These are phyloP conservation scores for Chionis minor DNA, from an alignment of 2,113 vertebrate genomes.

Conservation along the genomic window DNA sequence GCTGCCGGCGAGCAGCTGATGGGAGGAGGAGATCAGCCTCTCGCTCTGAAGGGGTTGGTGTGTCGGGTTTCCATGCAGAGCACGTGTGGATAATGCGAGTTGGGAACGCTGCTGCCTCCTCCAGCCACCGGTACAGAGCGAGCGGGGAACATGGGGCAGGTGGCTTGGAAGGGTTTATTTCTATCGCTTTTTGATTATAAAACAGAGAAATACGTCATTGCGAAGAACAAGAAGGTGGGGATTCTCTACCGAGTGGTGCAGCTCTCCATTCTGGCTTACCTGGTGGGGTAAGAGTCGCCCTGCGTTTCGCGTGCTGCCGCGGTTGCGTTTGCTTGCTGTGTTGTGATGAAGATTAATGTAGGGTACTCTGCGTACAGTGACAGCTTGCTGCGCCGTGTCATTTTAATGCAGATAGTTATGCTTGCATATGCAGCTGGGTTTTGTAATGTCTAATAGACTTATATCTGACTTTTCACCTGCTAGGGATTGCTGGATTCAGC, in stretches of 20 bases:
- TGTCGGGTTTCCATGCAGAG: conserved; percentile 44
- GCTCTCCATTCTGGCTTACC: conserved; percentile 88
- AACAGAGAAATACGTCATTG: conserved; percentile 94
- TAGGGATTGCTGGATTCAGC: neutral
- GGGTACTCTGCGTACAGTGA: neutral
- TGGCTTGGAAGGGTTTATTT: conserved; percentile 74
- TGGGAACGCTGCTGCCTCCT: neutral
- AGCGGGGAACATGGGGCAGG: conserved; percentile 79
- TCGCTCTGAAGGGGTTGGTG: neutral
- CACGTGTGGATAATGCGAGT: conserved; percentile 38
- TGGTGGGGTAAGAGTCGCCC: conserved; percentile 81
- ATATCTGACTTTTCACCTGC: neutral
- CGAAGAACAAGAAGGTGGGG: conserved; percentile 91
- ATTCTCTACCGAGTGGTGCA: conserved; percentile 89
- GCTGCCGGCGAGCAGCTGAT: neutral
- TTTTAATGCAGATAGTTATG: neutral
- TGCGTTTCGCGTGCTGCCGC: neutral
- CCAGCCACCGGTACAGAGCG: neutral
- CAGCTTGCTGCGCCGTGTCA: neutral
- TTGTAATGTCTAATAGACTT: neutral
- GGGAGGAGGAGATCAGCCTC: neutral
- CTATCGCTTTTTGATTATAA: conserved; percentile 91
- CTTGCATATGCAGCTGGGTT: neutral
- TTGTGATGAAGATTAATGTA: neutral
- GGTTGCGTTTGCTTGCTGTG: neutral